Evolutionary conservation across 2,888 invertebrate species (phyloP), one percentile per base, ranked within the genome.

Genomic region (Emmelina monodactyla): DNA sequence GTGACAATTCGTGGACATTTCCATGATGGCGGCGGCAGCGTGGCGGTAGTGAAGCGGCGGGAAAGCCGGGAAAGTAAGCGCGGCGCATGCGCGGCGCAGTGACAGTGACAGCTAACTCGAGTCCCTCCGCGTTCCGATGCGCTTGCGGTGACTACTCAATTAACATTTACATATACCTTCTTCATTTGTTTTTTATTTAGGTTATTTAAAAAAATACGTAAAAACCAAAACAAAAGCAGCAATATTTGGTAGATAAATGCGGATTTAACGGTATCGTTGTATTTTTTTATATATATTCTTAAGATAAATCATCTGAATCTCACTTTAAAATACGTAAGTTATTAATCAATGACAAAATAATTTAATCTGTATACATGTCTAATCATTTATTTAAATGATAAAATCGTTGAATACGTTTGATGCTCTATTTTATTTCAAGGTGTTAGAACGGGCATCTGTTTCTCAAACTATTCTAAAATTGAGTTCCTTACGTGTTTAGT

Each of bases 91-190:
- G 45, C 49, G n/a, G n/a, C 29, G 29, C 3, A 12, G 29, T 29
- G 29, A 25, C 25, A 25, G 44, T 44, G 46, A n/a, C n/a, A n/a
- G n/a, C n/a, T n/a, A n/a, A n/a, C n/a, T n/a, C n/a, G n/a, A n/a
- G n/a, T 46, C 56, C 58, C 61, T 66, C 64, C 69, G 69, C 71
- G 68, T 68, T 70, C 68, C 67, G 52, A 55, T 55, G 57, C 54
- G 53, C 57, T 25, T 11, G 29, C 29, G 29, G 2, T 4, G 4
- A 28, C 28, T 6, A 29, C 14, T 29, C 29, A 3, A 9, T 25
- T 10, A n/a, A n/a, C n/a, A n/a, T n/a, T n/a, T n/a, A n/a, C n/a
- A n/a, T n/a, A n/a, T n/a, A n/a, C n/a, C n/a, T n/a, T n/a, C n/a
- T n/a, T n/a, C 5, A 19, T 6, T 6, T 19, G 19, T 6, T 19